phyloP scores from a whole-genome alignment of 2,797 vertebrate species.

The Sebastes oblongus region DNA sequence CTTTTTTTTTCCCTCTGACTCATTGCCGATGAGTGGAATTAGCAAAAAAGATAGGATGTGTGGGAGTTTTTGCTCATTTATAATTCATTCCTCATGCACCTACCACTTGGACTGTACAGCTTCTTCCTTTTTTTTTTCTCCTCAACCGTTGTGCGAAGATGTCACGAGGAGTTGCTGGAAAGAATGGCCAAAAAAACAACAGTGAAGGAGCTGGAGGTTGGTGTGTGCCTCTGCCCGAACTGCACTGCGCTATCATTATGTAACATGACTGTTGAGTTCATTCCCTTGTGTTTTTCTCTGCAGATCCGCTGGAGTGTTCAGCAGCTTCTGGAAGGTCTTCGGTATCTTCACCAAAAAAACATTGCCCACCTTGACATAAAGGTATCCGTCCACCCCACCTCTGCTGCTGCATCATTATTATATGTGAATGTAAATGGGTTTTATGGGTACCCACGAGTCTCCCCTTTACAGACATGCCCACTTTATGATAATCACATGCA shows the following conservation, averaged over 20 bases:
- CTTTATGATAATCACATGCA: too few species aligned
- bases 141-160: conserved; percentile 85
- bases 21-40: conserved; percentile 62
- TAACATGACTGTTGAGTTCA: conserved; percentile 31
- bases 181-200: conserved; percentile 88
- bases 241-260: conserved; percentile 47
- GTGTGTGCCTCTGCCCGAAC: conserved; percentile 52
- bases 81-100: conserved; percentile 64
- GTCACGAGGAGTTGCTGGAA: conserved; percentile 92
- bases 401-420: too few species aligned
- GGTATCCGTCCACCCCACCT: conserved; percentile 53
- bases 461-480: too few species aligned
- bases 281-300: conserved; percentile 2
- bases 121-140: conserved; percentile 40
- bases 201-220: conserved; percentile 91
- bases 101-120: conserved; percentile 39
- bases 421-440: too few species aligned
- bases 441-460: too few species aligned
- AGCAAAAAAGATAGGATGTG: conserved; percentile 49
- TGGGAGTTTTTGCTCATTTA: conserved; percentile 68
- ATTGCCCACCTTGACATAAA: conserved; percentile 85
- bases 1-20: conserved; percentile 59
- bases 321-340: conserved; percentile 90
- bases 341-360: conserved; percentile 85
- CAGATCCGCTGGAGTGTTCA: conserved; percentile 87